Percentiles rank a stretch among this genome's conserved stretches.
Conservation (phyloP, 2,888 invertebrate species). For the Chymomyza procnemis region DNA sequence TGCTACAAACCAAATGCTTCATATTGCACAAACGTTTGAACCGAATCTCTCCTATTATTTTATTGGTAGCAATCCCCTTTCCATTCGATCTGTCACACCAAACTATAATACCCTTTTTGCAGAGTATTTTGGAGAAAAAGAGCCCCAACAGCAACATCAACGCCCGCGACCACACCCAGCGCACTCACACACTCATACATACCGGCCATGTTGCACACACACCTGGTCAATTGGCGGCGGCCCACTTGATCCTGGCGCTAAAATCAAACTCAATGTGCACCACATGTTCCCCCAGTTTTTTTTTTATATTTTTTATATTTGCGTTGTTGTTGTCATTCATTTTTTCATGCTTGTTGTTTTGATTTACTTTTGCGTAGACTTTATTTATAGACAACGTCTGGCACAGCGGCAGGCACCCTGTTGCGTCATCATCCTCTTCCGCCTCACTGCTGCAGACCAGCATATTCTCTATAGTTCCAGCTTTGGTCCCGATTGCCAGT, state of each 20-base stretch:
- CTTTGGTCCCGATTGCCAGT: constrained; percentile 11
- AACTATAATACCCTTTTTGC: no score
- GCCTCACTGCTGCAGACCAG: constrained; percentile 42
- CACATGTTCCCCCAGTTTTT: constrained; percentile 47
- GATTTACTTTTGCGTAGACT: constrained; percentile 65
- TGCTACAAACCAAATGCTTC: no score
- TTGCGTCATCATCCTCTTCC: constrained; percentile 49
- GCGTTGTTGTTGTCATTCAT: constrained; percentile 25
- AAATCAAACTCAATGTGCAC: constrained; percentile 38
- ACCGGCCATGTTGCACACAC: background rate
- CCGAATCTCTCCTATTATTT: no score
- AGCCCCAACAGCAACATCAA: constrained; percentile 16
- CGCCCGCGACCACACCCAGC: constrained; percentile 15
- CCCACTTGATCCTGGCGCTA: constrained; percentile 66
- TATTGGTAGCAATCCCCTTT: no score
- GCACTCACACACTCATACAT: background rate
- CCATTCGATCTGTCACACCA: no score
- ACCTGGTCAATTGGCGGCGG: background rate
- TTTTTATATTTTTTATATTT: background rate
- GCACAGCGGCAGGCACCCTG: constrained; percentile 1
- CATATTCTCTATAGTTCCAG: constrained; percentile 19
- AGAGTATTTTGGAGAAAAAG: background rate
- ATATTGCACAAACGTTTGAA: no score
- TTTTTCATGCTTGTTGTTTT: constrained; percentile 64
- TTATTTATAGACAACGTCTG: constrained; percentile 71